These are phyloP conservation scores for Euplexia lucipara DNA, from an alignment of 2,888 invertebrate genomes.

Conservation along the genomic window DNA sequence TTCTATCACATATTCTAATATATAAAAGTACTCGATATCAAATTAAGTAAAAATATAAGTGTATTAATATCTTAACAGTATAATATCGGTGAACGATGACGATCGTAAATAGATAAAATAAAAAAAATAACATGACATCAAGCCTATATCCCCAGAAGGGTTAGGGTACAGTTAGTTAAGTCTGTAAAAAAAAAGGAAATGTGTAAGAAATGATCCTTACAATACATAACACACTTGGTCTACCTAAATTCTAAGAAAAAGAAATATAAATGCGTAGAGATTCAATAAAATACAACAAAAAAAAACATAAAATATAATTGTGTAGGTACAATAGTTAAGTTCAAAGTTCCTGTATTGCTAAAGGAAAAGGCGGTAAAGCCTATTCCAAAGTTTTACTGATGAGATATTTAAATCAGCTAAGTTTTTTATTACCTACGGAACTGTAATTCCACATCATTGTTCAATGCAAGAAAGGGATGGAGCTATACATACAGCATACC, in stretches of 20 bases:
- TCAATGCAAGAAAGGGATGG: conserved; percentile 1
- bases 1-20: conserved; percentile 14
- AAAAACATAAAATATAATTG: not conserved
- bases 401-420: conserved; percentile 10
- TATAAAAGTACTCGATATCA: conserved; percentile 4
- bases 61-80: conserved; percentile 12
- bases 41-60: conserved; percentile 31
- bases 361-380: not conserved
- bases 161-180: no score
- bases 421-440: not conserved
- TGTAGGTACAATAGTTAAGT: conserved; percentile 1
- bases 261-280: conserved; percentile 15
- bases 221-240: no score
- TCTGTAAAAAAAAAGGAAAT: no score
- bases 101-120: conserved; percentile 9
- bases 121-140: no score
- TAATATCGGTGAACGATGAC: not conserved
- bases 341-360: not conserved
- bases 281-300: conserved; percentile 13
- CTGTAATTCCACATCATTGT: not conserved
- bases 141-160: no score
- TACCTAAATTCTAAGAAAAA: conserved; percentile 6
- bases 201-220: conserved; percentile 17
- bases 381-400: not conserved
- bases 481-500: not conserved